These are phyloP conservation scores for Heliconius hewitsoni DNA, from an alignment of 1,140 invertebrate genomes.

Conservation along the genomic window DNA sequence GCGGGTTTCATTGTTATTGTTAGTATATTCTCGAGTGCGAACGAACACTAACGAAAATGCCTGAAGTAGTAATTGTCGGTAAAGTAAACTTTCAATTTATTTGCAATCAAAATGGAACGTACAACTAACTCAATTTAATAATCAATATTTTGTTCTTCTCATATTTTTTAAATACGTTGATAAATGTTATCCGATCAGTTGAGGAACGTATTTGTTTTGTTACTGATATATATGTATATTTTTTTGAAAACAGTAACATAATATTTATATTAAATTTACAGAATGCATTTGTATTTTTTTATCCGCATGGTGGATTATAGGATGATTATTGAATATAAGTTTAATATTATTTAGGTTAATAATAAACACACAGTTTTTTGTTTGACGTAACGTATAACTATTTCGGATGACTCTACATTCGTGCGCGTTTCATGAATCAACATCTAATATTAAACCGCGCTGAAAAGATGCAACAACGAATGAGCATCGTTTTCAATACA, in stretches of 20 bases:
- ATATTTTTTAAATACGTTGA: neutral
- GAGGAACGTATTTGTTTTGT: neutral
- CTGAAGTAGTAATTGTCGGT: constrained; percentile 67
- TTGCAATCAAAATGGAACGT: neutral
- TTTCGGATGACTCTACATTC: constrained; percentile 61
- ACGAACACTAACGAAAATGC: constrained; percentile 57
- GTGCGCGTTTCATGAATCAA: constrained; percentile 66
- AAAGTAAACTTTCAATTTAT: constrained; percentile 45
- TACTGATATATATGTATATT: neutral
- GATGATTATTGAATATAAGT: neutral
- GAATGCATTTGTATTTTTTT: too few species aligned
- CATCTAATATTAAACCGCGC: constrained; percentile 60
- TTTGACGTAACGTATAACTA: constrained; percentile 69
- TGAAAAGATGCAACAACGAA: constrained; percentile 62
- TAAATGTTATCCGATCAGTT: neutral
- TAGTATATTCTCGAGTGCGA: constrained; percentile 61
- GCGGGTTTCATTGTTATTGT: constrained; percentile 42
- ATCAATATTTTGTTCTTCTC: neutral
- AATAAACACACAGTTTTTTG: constrained; percentile 49
- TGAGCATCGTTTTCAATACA: constrained; percentile 48
- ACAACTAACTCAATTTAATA: neutral
- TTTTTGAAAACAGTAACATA: neutral
- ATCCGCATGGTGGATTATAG: too few species aligned
- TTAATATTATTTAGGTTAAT: constrained; percentile 40
- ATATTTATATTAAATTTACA: neutral